Evolutionary conservation across 2,888 invertebrate species (phyloP), one percentile per base, ranked within the genome.

Genomic region (Xestoiulus laeticollis): DNA sequence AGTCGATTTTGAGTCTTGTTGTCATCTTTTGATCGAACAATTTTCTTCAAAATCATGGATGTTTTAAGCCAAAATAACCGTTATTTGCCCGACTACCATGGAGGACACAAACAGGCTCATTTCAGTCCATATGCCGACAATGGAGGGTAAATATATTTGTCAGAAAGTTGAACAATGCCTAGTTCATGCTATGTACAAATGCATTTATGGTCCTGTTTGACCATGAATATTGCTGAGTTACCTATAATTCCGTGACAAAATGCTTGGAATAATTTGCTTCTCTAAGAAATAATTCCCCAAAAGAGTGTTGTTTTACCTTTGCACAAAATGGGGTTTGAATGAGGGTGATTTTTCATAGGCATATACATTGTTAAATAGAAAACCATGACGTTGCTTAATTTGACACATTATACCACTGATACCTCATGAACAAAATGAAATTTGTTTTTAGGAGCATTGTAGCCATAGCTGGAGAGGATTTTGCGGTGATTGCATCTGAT

Each of bases 381-480:
- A 38, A 8, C 8, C 38, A 38, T 38, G 38, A 38, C 38, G 38
- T 5, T 38, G 38, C 1, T 38, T 5, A 38, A 38, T 38, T 38
- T 38, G 8, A 38, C 8, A 8, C 8, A 38, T 38, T 38, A n/a
- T n/a, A n/a, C n/a, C n/a, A n/a, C n/a, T n/a, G n/a, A n/a, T n/a
- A n/a, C n/a, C n/a, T n/a, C n/a, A n/a, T n/a, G n/a, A n/a, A n/a
- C n/a, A n/a, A n/a, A n/a, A n/a, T n/a, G n/a, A n/a, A n/a, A 1
- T 38, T 84, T 38, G 68, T 16, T 85, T 85, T 85, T 91, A 99
- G 99, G 90, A 98, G 98, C 91, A 95, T 98, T 88, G 96, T 99
- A 86, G 99, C 99, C 33, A 96, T 99, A 90, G 97, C 97, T 91
- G 99, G 99, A 33, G 96, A 97, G 83, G 97, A 99, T 92, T 99